Evolutionary conservation across 2,113 vertebrate species (phyloP).

Genomic region (Miniopterus natalensis): DNA sequence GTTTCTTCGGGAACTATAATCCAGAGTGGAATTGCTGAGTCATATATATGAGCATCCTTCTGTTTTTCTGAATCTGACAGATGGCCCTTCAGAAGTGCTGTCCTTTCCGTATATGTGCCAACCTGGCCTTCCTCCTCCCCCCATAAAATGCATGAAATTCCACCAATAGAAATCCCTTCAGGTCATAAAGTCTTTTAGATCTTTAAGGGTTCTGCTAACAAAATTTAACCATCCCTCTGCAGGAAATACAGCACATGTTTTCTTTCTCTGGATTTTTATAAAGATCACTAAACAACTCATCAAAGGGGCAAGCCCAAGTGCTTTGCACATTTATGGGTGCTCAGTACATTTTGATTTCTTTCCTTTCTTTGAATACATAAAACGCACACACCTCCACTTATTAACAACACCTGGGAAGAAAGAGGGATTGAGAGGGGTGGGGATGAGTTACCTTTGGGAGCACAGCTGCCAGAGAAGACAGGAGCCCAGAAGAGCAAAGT

Average conservation of each 20-base stretch:
- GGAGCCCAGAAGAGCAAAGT: not conserved
- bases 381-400: not conserved
- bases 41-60: not conserved
- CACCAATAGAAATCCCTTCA: conserved; percentile 1
- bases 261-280: conserved; percentile 53
- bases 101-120: not conserved
- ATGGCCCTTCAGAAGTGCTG: not conserved
- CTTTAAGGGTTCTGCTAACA: not conserved
- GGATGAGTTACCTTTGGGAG: not conserved
- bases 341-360: conserved; percentile 79
- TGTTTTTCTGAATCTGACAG: not conserved
- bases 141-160: not conserved
- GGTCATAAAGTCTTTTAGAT: not conserved
- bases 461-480: not conserved
- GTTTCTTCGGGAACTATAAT: not conserved
- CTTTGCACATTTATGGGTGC: conserved; percentile 62
- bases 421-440: not conserved
- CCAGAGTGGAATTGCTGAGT: not conserved
- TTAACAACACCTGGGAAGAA: conserved; percentile 54
- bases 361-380: conserved; percentile 58
- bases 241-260: conserved; percentile 37
- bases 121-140: not conserved
- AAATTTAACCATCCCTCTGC: conserved; percentile 45
- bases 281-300: conserved; percentile 74
- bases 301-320: conserved; percentile 65